Evolutionary conservation across 2,888 invertebrate species (phyloP).

Genomic region (Apotomis betuletana): DNA sequence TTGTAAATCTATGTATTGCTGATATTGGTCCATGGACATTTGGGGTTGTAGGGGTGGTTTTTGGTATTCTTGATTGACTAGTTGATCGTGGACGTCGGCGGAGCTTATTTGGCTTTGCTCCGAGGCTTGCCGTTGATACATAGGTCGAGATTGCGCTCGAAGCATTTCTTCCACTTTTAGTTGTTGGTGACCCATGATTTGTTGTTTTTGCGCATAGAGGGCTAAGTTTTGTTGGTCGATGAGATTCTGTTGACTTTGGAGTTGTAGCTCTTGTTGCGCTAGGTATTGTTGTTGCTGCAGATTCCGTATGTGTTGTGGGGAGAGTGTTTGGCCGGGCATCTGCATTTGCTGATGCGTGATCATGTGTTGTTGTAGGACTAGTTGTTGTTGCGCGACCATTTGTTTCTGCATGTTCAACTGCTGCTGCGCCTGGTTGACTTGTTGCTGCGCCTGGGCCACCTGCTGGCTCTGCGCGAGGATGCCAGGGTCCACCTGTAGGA

Average conservation of each 20-base stretch:
- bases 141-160: constrained; percentile 64
- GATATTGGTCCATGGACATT: constrained; percentile 73
- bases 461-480: constrained; percentile 75
- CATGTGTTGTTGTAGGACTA: constrained; percentile 79
- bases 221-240: constrained; percentile 83
- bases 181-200: constrained; percentile 81
- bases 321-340: constrained; percentile 77
- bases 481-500: constrained; percentile 61
- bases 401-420: constrained; percentile 79
- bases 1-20: constrained; percentile 59
- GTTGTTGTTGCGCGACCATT: constrained; percentile 75
- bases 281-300: constrained; percentile 80
- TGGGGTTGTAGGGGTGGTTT: constrained; percentile 68
- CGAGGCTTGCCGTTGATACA: constrained; percentile 75
- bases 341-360: constrained; percentile 72
- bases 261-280: constrained; percentile 78
- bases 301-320: constrained; percentile 73
- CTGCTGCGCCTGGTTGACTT: constrained; percentile 74
- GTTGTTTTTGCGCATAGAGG: constrained; percentile 78
- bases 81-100: constrained; percentile 64
- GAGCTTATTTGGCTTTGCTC: constrained; percentile 77
- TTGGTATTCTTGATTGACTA: constrained; percentile 60
- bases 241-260: constrained; percentile 82
- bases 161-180: constrained; percentile 75
- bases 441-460: constrained; percentile 76